phyloP scores from a whole-genome alignment of 2,113 vertebrate genomes.

The Myxocyprinus asiaticus region DNA sequence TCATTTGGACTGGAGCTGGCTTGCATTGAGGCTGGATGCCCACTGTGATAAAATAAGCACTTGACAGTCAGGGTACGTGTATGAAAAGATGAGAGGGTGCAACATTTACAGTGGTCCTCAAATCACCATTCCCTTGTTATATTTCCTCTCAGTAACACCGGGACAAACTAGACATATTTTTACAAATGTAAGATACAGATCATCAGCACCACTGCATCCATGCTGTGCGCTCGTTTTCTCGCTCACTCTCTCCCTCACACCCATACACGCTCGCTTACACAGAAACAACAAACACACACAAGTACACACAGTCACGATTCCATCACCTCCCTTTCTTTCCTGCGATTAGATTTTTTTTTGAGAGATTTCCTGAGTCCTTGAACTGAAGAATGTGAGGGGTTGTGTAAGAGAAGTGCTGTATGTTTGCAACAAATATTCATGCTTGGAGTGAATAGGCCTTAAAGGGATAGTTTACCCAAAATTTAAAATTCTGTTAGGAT shows the following conservation, averaged over 20 bases:
- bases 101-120: slow-evolving; percentile 14
- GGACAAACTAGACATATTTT: slow-evolving; percentile 37
- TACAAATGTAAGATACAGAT: slow-evolving; percentile 29
- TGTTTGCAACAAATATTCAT: background rate
- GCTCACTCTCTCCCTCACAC: slow-evolving; percentile 10
- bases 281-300: slow-evolving; percentile 29
- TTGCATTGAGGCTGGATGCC: slow-evolving; percentile 20
- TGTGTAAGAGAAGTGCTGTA: background rate
- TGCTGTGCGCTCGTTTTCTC: slow-evolving; percentile 21
- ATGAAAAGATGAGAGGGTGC: slow-evolving; percentile 10
- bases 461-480: too few species aligned
- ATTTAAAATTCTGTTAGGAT: too few species aligned
- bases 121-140: slow-evolving; percentile 8
- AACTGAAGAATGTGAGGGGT: slow-evolving; percentile 23
- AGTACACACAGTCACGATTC: slow-evolving; percentile 56
- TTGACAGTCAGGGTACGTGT: background rate
- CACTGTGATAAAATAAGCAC: slow-evolving; percentile 16
- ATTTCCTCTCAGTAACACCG: slow-evolving; percentile 11
- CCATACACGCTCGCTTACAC: slow-evolving; percentile 38
- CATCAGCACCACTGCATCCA: slow-evolving; percentile 42
- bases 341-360: too few species aligned
- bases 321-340: slow-evolving; percentile 32
- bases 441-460: too few species aligned
- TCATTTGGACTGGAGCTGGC: background rate
- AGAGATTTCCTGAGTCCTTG: slow-evolving; percentile 39